These are phyloP conservation scores for Aporrectodea caliginosa DNA, from an alignment of 1,140 invertebrate genomes.

Conservation along the genomic window DNA sequence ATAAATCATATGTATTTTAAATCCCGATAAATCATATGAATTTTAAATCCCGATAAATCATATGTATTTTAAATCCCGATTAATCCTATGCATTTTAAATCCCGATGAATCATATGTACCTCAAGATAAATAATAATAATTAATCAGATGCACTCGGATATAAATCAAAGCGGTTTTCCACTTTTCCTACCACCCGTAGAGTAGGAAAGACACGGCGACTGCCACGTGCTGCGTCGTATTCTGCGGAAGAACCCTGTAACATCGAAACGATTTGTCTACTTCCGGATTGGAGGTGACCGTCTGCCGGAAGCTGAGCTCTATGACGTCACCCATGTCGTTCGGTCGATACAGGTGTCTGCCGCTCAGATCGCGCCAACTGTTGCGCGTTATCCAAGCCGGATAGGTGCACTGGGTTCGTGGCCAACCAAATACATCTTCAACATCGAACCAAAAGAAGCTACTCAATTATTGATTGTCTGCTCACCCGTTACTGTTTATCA, in stretches of 20 bases:
- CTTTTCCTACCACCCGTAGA: conserved; percentile 24
- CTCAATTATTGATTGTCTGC: too few relatives aligned
- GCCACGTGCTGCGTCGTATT: conserved; percentile 10
- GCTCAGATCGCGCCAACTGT: conserved; percentile 19
- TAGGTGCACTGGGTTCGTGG: conserved; percentile 21
- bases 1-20: too few relatives aligned
- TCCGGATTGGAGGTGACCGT: conserved; percentile 4
- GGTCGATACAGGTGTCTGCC: conserved; percentile 22
- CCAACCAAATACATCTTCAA: conserved; percentile 29
- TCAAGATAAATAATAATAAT: too few relatives aligned
- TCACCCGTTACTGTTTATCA: too few relatives aligned
- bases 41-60: too few relatives aligned
- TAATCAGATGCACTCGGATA: too few relatives aligned
- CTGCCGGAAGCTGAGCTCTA: neutral
- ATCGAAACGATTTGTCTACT: conserved; percentile 19
- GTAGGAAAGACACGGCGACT: neutral
- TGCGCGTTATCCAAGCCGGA: conserved; percentile 20
- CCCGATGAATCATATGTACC: too few relatives aligned
- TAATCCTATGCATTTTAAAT: too few relatives aligned
- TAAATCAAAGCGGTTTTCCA: too few relatives aligned
- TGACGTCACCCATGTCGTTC: conserved; percentile 23
- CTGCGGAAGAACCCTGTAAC: conserved; percentile 3
- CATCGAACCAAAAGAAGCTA: too few relatives aligned
- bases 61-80: too few relatives aligned
- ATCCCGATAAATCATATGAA: too few relatives aligned